Conservation (phyloP, 2,113 vertebrate genomes). For the Chelonoidis abingdonii region DNA sequence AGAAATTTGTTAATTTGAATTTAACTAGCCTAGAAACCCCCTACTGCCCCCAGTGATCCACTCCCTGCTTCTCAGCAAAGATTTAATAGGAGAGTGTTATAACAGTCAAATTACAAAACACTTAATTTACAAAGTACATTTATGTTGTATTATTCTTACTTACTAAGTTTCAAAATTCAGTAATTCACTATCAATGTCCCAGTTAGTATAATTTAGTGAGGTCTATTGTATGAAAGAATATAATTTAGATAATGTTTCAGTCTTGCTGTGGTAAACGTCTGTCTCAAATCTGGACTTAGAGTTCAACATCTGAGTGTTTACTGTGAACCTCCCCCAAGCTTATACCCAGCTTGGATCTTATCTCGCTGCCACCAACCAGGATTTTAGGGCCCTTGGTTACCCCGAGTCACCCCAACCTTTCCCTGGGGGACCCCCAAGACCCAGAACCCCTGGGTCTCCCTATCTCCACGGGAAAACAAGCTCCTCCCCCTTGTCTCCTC, state of each 20-base stretch:
- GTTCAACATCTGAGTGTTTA: too few species aligned
- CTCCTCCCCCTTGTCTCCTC: too few species aligned
- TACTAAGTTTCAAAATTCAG: not conserved
- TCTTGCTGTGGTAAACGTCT: too few species aligned
- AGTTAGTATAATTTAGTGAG: not conserved
- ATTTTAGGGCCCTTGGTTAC: too few species aligned
- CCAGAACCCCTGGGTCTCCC: too few species aligned
- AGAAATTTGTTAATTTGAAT: not conserved
- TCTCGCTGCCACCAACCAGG: too few species aligned
- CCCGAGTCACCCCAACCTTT: too few species aligned
- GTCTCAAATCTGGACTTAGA: too few species aligned
- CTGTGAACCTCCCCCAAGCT: too few species aligned
- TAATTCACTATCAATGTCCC: not conserved
- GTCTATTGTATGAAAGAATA: not conserved
- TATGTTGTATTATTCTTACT: not conserved
- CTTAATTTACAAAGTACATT: not conserved
- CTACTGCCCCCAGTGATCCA: not conserved
- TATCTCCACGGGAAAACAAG: too few species aligned
- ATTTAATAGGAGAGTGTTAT: fast-evolving
- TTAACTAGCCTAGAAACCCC: not conserved
- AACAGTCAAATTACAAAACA: not conserved
- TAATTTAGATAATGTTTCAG: not conserved
- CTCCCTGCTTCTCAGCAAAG: not conserved
- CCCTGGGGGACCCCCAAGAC: too few species aligned
- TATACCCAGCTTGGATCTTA: too few species aligned